These are phyloP conservation scores for Tychaedon coryphoeus DNA, from an alignment of 2,113 vertebrate species.

Conservation along the genomic window DNA sequence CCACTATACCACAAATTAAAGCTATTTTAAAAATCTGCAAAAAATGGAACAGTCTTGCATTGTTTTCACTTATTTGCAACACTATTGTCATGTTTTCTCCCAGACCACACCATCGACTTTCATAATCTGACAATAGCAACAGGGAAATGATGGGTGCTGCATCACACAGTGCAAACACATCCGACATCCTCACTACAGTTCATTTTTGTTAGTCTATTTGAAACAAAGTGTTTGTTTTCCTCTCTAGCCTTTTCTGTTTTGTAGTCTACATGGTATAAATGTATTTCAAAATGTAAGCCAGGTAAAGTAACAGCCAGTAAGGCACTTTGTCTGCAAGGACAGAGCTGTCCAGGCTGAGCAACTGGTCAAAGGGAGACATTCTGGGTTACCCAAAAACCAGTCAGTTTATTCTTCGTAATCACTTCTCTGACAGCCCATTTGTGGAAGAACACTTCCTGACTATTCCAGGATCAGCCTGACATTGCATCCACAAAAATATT, in stretches of 20 bases:
- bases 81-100: not conserved
- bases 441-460: not conserved
- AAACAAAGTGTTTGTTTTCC: not conserved
- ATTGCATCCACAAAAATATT: not conserved
- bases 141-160: not conserved
- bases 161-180: not conserved
- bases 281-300: slow-evolving; percentile 41
- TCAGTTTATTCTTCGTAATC: not conserved
- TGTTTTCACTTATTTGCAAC: not conserved
- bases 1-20: not conserved
- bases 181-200: not conserved
- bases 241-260: not conserved
- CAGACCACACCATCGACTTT: not conserved
- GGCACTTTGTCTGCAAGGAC: slow-evolving; percentile 74
- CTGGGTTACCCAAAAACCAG: not conserved
- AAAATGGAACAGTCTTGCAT: not conserved
- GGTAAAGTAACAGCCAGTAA: slow-evolving; percentile 70
- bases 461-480: not conserved
- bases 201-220: not conserved
- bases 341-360: slow-evolving; percentile 37
- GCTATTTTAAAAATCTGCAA: not conserved
- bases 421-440: not conserved
- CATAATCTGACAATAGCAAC: not conserved
- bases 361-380: not conserved
- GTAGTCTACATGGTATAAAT: slow-evolving; percentile 4